Evolutionary conservation across 2,797 vertebrate genomes (phyloP), one percentile per base, ranked within the genome.

Genomic region (Hemibagrus guttatus): DNA sequence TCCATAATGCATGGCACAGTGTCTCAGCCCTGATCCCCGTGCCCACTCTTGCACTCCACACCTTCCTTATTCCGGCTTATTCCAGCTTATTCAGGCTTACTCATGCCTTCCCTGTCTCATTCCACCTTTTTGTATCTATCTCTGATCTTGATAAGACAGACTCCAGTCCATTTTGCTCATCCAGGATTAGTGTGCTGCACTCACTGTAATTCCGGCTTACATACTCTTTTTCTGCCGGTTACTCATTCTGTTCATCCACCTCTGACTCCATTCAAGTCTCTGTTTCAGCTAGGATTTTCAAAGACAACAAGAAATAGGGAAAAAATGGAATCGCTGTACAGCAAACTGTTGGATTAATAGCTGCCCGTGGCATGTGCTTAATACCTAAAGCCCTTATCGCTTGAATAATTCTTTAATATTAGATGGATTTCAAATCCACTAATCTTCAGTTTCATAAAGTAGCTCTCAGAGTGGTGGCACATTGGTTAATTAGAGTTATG

Each of bases 1-100:
- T 95, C 92, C 94, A 95, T 95, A 93, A 95, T 95, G 94, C 93
- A 95, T 95, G 93, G 71, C 84, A 90, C 85, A 83, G 91, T 89
- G 93, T 92, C 92, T 94, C 89, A 90, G 91, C 92, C 93, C 92
- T 93, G 92, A 94, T 95, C 93, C 94, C 84, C n/a, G 81, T 81
- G 75, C 85, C 89, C 80, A 86, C 85, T 87, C 88, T 84, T 86
- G 87, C 81, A 85, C 84, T 86, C 87, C 83, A 85, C 80, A 84
- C 89, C 88, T 88, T 90, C 85, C 86, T 89, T 88, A 86, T 94
- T 90, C 92, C 90, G 52, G 92, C 93, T 95, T 95, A 95, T 92
- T 94, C 93, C 88, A 90, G 93, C 95, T 95, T 95, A 95, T 95
- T 95, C 95, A 95, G 93, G 94, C 93, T 89, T 93, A 94, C 93